A percentile compares a stretch with the other conserved stretches of the same genome.
phyloP scores from a whole-genome alignment of 2,113 vertebrate species.

The Ammodytes dubius region DNA sequence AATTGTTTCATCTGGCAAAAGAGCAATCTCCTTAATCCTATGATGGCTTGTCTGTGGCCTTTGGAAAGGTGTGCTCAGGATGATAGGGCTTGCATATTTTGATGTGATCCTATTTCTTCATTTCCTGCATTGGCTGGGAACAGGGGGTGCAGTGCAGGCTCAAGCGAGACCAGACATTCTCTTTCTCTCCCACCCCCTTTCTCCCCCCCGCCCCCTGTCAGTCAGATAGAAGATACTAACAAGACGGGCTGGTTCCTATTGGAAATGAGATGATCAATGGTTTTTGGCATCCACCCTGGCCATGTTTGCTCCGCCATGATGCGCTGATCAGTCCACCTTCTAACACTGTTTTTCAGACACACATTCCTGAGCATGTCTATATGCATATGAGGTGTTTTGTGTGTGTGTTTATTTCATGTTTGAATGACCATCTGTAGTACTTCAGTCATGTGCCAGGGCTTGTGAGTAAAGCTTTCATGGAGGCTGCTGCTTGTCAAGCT shows the following conservation, averaged over 20 bases:
- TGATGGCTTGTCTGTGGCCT: conserved; percentile 59
- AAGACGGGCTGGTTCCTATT: conserved; percentile 65
- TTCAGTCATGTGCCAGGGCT: conserved; percentile 70
- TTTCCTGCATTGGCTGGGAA: conserved; percentile 83
- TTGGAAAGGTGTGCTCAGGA: conserved; percentile 72
- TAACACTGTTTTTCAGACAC: conserved; percentile 11
- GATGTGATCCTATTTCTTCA: conserved; percentile 86
- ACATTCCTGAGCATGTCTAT: conserved; percentile 53
- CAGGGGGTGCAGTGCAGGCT: conserved; percentile 60
- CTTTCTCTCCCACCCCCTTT: conserved; percentile 43
- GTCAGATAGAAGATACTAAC: conserved; percentile 66
- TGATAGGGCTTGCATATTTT: conserved; percentile 80
- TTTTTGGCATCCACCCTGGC: conserved; percentile 53
- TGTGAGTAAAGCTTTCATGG: conserved; percentile 68
- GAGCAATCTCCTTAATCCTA: conserved; percentile 58
- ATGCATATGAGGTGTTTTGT: conserved; percentile 6
- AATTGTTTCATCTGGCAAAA: conserved; percentile 64
- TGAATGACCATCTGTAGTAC: conserved; percentile 36
- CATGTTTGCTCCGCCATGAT: conserved; percentile 25
- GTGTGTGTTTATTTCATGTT: conserved; percentile 24
- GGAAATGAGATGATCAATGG: conserved; percentile 62
- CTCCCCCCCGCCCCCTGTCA: conserved; percentile 41
- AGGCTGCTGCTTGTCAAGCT: conserved; percentile 83
- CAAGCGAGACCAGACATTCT: conserved; percentile 62
- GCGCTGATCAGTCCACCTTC: conserved; percentile 31